Conservation (phyloP, 2,888 invertebrate genomes). For the Agrotis exclamationis region DNA sequence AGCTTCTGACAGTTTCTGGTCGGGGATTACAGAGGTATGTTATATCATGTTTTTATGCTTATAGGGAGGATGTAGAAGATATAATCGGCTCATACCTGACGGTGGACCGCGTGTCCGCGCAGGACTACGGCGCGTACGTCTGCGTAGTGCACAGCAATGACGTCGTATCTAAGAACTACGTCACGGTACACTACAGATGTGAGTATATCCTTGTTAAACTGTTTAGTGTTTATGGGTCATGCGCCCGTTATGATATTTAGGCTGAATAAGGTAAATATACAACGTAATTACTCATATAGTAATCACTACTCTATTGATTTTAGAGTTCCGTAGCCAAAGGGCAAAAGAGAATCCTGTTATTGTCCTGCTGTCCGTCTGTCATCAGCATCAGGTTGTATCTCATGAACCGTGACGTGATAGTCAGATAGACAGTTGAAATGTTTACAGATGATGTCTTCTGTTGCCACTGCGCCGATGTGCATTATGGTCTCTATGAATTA, state of each 20-base stretch:
- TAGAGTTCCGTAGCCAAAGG: too few relatives aligned
- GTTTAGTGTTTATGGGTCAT: conserved; percentile 1
- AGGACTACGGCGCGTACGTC: conserved; percentile 94
- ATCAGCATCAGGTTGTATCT: too few relatives aligned
- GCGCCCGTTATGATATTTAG: conserved; percentile 4
- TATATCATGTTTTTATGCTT: conserved; percentile 44
- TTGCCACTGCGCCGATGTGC: too few relatives aligned
- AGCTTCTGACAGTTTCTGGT: too few relatives aligned
- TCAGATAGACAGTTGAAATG: too few relatives aligned
- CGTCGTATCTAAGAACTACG: conserved; percentile 86
- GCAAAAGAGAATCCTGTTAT: too few relatives aligned
- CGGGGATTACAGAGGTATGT: too few relatives aligned
- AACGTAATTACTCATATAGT: background rate
- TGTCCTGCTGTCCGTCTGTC: too few relatives aligned
- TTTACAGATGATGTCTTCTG: too few relatives aligned
- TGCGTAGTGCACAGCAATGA: conserved; percentile 93
- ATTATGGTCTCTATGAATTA: background rate
- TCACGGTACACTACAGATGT: conserved; percentile 91
- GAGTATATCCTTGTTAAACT: conserved; percentile 65
- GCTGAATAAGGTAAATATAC: conserved; percentile 2
- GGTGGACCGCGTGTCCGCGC: conserved; percentile 91
- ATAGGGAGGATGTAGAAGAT: conserved; percentile 93
- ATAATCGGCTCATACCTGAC: conserved; percentile 94
- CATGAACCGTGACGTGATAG: too few relatives aligned
- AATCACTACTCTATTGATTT: too few relatives aligned